Evolutionary conservation across 1,140 invertebrate species (phyloP).

Genomic region (Temnothorax longispinosus): DNA sequence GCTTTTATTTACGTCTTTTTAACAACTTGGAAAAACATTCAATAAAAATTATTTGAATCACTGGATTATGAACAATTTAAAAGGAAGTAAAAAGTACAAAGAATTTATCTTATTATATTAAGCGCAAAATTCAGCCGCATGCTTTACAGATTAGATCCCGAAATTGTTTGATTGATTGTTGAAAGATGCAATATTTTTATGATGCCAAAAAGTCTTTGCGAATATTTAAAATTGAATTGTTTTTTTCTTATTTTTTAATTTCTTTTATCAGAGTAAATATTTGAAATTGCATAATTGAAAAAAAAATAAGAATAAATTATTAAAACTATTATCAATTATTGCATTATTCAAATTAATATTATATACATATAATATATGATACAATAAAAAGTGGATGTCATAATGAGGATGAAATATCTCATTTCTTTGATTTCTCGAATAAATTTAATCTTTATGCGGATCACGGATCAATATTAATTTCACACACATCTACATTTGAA

Average conservation of each 20-base stretch:
- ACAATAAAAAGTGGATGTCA: background rate
- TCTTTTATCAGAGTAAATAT: background rate
- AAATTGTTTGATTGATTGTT: background rate
- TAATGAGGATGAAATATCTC: background rate
- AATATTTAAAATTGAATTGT: background rate
- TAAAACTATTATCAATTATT: background rate
- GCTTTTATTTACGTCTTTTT: background rate
- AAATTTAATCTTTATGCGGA: conserved; percentile 34
- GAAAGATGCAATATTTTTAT: background rate
- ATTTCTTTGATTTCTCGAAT: background rate
- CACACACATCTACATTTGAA: background rate
- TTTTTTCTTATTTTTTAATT: background rate
- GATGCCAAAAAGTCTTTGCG: background rate
- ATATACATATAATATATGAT: background rate
- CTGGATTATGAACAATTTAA: background rate
- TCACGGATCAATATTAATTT: conserved; percentile 33
- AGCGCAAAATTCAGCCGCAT: background rate
- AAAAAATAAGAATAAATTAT: background rate
- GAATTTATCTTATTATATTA: background rate
- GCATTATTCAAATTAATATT: background rate
- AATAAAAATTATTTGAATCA: background rate
- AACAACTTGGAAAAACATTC: background rate
- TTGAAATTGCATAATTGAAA: background rate
- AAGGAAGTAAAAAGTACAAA: background rate
- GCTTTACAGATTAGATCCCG: background rate